Base-by-base conservation (phyloP, 1,140 invertebrate species). In the Aricia agestis region DNA sequence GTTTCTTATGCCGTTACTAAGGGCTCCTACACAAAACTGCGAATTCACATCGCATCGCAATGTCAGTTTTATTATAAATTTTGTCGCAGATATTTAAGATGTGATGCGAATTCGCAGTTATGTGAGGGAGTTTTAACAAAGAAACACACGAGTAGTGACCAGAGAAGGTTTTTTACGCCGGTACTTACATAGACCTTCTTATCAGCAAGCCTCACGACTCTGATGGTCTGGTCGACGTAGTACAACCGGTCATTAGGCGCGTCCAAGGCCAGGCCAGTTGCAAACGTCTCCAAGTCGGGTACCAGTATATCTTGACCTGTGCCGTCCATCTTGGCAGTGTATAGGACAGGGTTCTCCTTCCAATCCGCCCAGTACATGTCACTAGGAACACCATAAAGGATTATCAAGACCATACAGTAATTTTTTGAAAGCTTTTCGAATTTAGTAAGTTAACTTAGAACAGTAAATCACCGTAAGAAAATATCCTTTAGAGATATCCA, bases 201-300 rank as follows among this genome's bases (percentile, higher is more conserved):
- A 66, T 75, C 76, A 84, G 97, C 94, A 7, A 98, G 90, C 17
- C 93, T 92, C 17, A 97, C 92, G 2, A 95, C 96, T 86, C 97
- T 97, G 1, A 98, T 94, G 76, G 97, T 96, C 0, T 94, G 94
- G 76, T 97, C 96, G 0, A 97, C 95, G 93, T 97, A 97, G 76
- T 97, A 95, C 6, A 95, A 89, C 66, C 97, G 92, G 18, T 95
- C 92, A 73, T 96, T 97, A 17, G 96, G 95, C 81, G 95, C 95
- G 86, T 99, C 98, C 65, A 99, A 92, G 1, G 97, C 94, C 9
- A 99, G 89, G 2, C 97, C 97, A 85, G 97, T 98, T 0, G 98
- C 97, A 96, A 96, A 98, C 57, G 94, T 94, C 1, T 93, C 93
- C 75, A 96, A 92, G 17, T 94, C 93, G 13, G 93, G 90, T 1